Percentiles rank a stretch among this genome's conserved stretches.
Evolutionary conservation across 2,797 vertebrate species (phyloP).

Genomic region (Odontamblyopus rebecca): DNA sequence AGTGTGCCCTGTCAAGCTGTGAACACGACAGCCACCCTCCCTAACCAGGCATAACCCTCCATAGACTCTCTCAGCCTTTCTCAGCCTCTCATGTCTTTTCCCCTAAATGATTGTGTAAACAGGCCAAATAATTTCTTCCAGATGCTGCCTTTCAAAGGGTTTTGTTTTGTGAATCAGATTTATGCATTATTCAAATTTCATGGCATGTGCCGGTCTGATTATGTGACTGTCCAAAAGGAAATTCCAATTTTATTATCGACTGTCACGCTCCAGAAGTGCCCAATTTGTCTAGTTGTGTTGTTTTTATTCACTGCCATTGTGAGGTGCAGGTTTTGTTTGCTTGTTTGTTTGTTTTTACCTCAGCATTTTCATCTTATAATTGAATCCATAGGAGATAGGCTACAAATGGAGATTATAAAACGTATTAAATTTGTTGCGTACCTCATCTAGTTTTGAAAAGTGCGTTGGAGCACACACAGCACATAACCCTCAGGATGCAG

Average conservation of each 20-base stretch:
- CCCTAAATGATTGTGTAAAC: constrained; percentile 15
- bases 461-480: too few species aligned
- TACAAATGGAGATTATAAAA: neutral
- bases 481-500: too few species aligned
- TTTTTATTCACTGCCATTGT: constrained; percentile 21
- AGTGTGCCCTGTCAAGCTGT: constrained; percentile 25
- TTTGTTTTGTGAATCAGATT: constrained; percentile 15
- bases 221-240: constrained; percentile 19
- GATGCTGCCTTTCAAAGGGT: constrained; percentile 4
- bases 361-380: neutral
- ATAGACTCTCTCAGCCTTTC: neutral
- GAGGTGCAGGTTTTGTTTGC: neutral
- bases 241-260: constrained; percentile 12
- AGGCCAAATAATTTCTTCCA: constrained; percentile 17
- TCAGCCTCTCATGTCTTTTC: too few species aligned
- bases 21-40: constrained; percentile 1
- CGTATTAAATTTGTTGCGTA: too few species aligned
- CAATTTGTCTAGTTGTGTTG: constrained; percentile 16
- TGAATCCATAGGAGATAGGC: neutral
- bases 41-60: neutral
- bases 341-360: constrained; percentile 21
- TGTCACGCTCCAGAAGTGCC: constrained; percentile 19
- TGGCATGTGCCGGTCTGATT: constrained; percentile 23
- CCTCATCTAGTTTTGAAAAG: too few species aligned
- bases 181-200: constrained; percentile 4